A percentile compares a stretch with the other conserved stretches of the same genome.
phyloP scores from a whole-genome alignment of 2,888 invertebrate genomes.

The Leucania comma region DNA sequence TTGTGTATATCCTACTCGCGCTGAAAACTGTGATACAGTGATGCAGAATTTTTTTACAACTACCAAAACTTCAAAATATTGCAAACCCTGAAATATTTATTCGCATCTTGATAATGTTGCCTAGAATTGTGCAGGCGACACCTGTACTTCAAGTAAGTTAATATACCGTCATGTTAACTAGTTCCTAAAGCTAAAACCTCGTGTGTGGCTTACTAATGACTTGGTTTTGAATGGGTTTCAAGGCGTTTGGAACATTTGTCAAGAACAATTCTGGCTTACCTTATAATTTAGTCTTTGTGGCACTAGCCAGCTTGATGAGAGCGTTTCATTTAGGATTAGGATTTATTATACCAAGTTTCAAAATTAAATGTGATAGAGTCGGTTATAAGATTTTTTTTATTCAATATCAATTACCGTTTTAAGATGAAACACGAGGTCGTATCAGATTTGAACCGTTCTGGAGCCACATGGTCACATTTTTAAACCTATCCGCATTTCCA shows the following conservation, averaged over 20 bases:
- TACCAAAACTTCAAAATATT: not conserved
- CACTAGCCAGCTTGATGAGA: not conserved
- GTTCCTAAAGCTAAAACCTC: conserved; percentile 25
- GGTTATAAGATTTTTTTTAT: not conserved
- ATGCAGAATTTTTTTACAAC: no score
- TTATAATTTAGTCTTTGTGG: conserved; percentile 7
- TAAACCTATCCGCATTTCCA: no score
- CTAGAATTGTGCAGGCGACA: not conserved
- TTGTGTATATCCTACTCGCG: no score
- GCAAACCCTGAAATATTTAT: not conserved
- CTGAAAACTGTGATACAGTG: no score
- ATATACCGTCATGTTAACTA: conserved; percentile 25
- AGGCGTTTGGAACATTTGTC: conserved; percentile 13
- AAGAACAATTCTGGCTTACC: conserved; percentile 2
- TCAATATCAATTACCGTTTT: no score
- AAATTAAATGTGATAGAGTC: not conserved
- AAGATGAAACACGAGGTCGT: no score
- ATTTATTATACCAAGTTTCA: not conserved
- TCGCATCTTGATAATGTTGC: not conserved
- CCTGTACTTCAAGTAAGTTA: conserved; percentile 14
- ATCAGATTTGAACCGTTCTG: no score
- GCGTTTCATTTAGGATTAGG: not conserved
- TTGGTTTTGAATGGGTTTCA: conserved; percentile 24
- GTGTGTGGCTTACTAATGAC: conserved; percentile 33
- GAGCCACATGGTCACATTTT: no score